Base-by-base conservation (phyloP, 2,113 vertebrate genomes). In the Hemichromis elongatus region DNA sequence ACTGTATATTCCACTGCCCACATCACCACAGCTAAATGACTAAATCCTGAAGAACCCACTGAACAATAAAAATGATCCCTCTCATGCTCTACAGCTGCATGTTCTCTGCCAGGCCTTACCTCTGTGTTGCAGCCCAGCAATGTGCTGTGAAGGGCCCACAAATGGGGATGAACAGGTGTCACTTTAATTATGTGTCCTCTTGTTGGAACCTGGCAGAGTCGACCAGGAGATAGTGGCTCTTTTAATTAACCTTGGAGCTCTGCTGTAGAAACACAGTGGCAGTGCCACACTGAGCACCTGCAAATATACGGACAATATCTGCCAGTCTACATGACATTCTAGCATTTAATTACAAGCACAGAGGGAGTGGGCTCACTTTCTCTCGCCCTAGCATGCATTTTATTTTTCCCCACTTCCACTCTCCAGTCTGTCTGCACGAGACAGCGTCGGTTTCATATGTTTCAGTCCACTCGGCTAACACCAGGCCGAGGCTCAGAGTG, bases 151-250 rank as follows among this genome's bases (percentile, higher is more conserved):
- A 81, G 73, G 79, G 52, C 53, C 75, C 70, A 9, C 88, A 94
- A 94, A 92, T 91, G 90, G 86, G 89, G 94, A 88, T n/a, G 88
- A 94, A 89, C 93, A 93, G 90, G 93, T 96, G 95, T 93, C 93
- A 94, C 92, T 96, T 96, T 95, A 94, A 96, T 95, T 93, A 95
- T 66, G 66, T 86, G 80, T 87, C 79, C 82, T 89, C 90, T 85
- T 19, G 56, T 90, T 87, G 77, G 82, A 92, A 77, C 66, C 79
- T 28, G 19, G 53, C 57, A 42, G 82, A 59, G 79, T 55, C 28
- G 40, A 86, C 81, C 80, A 33, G 73, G 86, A 91, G 85, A 89
- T 24, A 19, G 84, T 24, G 84, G 68, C 90, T 93, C 90, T 89
- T 85, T 94, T 95, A 95, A 95, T 96, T 95, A 95, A 95, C 94